Conservation (phyloP, 2,797 vertebrate genomes). For the Megalops cyprinoides region DNA sequence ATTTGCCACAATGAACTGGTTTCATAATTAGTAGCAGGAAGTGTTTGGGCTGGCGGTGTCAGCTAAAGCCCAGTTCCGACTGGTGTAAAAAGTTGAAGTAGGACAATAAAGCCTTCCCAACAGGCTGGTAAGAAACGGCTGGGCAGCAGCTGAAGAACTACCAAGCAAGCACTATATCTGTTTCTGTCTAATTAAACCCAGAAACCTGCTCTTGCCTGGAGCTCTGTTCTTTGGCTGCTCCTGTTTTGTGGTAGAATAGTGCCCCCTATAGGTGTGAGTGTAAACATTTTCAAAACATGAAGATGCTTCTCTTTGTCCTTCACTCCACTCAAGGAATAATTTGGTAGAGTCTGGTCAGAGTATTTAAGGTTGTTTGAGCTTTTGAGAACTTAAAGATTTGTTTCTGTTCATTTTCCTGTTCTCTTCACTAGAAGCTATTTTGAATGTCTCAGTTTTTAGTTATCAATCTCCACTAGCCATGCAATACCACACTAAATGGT, state of each 20-base stretch:
- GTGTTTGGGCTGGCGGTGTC: not conserved
- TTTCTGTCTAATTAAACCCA: constrained; percentile 85
- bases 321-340: too few relatives aligned
- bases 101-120: constrained; percentile 69
- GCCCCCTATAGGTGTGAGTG: constrained; percentile 75
- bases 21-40: constrained; percentile 23
- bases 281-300: constrained; percentile 8
- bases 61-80: not conserved
- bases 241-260: constrained; percentile 73
- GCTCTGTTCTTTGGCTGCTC: constrained; percentile 50
- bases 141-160: constrained; percentile 80
- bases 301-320: not conserved
- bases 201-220: constrained; percentile 72
- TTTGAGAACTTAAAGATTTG: not conserved
- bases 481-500: not conserved
- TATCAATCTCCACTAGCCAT: not conserved
- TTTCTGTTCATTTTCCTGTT: not conserved
- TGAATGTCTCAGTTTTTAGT: not conserved
- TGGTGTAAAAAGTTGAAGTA: constrained; percentile 76
- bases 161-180: constrained; percentile 79
- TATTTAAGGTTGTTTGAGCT: not conserved
- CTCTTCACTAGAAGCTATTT: not conserved
- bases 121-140: constrained; percentile 77
- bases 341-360: not conserved
- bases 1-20: constrained; percentile 15